Percentiles rank a stretch among this genome's conserved stretches.
Evolutionary conservation across 2,888 invertebrate species (phyloP).

Genomic region (Alentia gelatinosa): DNA sequence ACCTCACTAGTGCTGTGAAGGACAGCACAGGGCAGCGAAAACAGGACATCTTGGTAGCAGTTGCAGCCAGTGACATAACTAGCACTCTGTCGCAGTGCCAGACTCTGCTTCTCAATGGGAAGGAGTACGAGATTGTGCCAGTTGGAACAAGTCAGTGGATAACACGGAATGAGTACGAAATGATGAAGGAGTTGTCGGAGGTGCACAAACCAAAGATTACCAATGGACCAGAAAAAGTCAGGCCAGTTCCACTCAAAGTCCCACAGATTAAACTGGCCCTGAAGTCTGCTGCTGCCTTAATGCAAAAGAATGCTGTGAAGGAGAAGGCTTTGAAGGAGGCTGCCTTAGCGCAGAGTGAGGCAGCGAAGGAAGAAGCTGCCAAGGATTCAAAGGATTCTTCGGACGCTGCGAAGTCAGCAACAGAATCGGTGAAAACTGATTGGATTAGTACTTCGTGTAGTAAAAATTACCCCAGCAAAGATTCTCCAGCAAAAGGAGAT

Average conservation of each 20-base stretch:
- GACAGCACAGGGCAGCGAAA: not conserved
- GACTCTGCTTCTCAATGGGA: constrained; percentile 68
- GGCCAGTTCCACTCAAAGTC: constrained; percentile 16
- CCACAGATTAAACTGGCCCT: constrained; percentile 41
- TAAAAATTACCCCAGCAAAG: not conserved
- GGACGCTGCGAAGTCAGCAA: not conserved
- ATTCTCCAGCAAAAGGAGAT: no score
- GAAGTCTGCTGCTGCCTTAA: constrained; percentile 28
- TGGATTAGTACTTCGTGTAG: not conserved
- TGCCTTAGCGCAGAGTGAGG: not conserved
- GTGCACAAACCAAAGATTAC: not conserved
- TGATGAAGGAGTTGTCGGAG: constrained; percentile 55
- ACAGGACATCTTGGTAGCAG: constrained; percentile 48
- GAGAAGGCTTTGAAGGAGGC: not conserved
- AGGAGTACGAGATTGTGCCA: constrained; percentile 67
- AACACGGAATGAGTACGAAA: constrained; percentile 65
- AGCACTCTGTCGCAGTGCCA: not conserved
- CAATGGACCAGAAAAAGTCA: not conserved
- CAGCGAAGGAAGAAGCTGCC: not conserved
- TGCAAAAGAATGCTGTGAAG: not conserved
- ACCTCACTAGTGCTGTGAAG: constrained; percentile 13
- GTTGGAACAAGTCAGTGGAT: constrained; percentile 67
- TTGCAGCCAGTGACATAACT: constrained; percentile 29
- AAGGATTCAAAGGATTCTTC: not conserved
- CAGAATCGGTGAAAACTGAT: not conserved